Evolutionary conservation across 1,140 invertebrate genomes (phyloP), one percentile per base, ranked within the genome.

Genomic region (Drosophila yakuba): DNA sequence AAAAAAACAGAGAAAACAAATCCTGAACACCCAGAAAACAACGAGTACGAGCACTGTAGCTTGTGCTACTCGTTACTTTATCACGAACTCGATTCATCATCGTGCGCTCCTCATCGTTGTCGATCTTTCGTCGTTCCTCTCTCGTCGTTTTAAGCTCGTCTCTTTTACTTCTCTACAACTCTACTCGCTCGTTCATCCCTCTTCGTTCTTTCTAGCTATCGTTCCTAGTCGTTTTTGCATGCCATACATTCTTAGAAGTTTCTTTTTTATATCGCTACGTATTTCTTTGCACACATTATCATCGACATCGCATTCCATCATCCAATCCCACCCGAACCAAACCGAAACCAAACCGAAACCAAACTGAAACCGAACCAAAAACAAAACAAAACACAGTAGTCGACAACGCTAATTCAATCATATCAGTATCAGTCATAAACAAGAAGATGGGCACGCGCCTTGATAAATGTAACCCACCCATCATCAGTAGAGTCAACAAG

Each of bases 401-500:
- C 57, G 60, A 64, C 67, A 80, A 56, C 60, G 74, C 68, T 81
- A 77, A 66, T 66, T 66, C 43, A 50, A 78, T 81, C 72, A 82
- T 78, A 82, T 76, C 67, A 63, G 20, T 20, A 20, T 20, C 20
- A 20, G 56, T 66, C 59, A 80, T 77, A 54, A 66, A 68, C 72
- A 57, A 79, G 52, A 51, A 62, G 71, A 56, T 54, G 56, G 39
- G 48, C 58, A 47, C 54, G 38, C 45, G 71, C 80, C 81, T 76
- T 72, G 60, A 89, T 74, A 63, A 88, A 79, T 88, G 83, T 89
- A 90, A 89, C 84, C 84, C 84, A 89, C 84, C 84, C 85, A 78
- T 77, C 77, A 78, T 68, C 44, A 41, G 62, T 67, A 52, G 67
- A 74, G 56, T 60, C 61, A 72, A 61, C 50, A 52, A 64, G 51